Conservation (phyloP, 2,797 vertebrate species). For the Leucoraja ocellata region DNA sequence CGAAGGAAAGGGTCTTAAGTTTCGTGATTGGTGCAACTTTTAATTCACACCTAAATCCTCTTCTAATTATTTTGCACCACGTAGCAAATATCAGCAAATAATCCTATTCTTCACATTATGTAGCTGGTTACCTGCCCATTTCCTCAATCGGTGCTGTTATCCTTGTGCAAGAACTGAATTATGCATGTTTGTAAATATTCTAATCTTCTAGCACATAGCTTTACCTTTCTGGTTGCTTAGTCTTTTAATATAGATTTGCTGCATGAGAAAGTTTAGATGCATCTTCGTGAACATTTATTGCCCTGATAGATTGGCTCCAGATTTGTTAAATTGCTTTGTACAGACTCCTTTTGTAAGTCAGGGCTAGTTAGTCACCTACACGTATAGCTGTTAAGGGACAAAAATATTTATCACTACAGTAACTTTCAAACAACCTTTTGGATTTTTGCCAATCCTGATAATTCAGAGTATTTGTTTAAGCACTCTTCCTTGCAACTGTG, state of each 20-base stretch:
- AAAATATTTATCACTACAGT: constrained; percentile 4
- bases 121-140: neutral
- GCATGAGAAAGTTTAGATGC: neutral
- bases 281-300: neutral
- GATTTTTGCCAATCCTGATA: neutral
- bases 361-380: neutral
- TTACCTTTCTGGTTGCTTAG: neutral
- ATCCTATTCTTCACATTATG: neutral
- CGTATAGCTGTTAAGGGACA: neutral
- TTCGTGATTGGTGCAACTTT: neutral
- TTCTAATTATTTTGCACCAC: neutral
- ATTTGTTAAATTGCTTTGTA: constrained; percentile 8
- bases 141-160: neutral
- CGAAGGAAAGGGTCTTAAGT: neutral
- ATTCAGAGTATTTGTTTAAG: neutral
- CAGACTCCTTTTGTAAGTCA: neutral
- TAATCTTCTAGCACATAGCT: neutral
- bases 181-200: neutral
- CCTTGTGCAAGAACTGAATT: neutral
- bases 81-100: neutral
- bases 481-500: neutral
- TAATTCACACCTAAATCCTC: neutral
- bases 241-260: neutral
- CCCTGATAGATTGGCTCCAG: neutral
- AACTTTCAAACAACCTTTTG: constrained; percentile 27